Evolutionary conservation across 35 echinoderm and acorn worm species (phyloP), one percentile per base, ranked within the genome.

Genomic region (Hemicentrotus pulcherrimus): DNA sequence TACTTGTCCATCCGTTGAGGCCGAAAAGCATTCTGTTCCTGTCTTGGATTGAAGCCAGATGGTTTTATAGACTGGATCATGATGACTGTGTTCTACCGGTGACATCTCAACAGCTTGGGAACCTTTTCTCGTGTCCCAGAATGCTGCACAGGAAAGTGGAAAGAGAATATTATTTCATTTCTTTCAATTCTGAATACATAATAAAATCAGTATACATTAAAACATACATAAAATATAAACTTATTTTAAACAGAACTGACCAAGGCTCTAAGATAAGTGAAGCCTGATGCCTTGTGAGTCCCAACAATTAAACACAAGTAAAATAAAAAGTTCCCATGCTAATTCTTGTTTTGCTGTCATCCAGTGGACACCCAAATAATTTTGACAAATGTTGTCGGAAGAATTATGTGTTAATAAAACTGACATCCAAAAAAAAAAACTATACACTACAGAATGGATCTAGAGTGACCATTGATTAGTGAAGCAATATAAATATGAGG

Each of bases 21-120:
- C 97, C 52, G 98, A 99, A 94, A 99, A 99, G 92, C 98, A 99
- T 59, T 99, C 98, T 32, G 98, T 99, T 19, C 98, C 98, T 35
- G 98, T 99, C 95, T 99, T 99, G 18, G 98, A 99, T 88, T 99
- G 98, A 19, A 99, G 94, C 98, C 98, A 99, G 94, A 99, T 99
- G 14, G 97, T 97, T 91, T 99, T 99, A 48, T 99, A 99, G 47
- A 99, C 98, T 46, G 98, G 98, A 71, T 99, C 98, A 46, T 97
- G 97, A 46, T 99, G 98, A 94, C 98, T 99, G 95, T 99, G 96
- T 95, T 99, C 98, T 24, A 99, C 98, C 0, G 96, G 97, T 48
- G 98, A 99, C 96, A 99, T 99, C 94, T 99, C 98, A 46, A 99
- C 97, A 0, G 98, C 97, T 47, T 99, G 98, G 1, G 97, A 97